Evolutionary conservation across 1,140 invertebrate genomes (phyloP).

Genomic region (Lasioglossum baleicum): DNA sequence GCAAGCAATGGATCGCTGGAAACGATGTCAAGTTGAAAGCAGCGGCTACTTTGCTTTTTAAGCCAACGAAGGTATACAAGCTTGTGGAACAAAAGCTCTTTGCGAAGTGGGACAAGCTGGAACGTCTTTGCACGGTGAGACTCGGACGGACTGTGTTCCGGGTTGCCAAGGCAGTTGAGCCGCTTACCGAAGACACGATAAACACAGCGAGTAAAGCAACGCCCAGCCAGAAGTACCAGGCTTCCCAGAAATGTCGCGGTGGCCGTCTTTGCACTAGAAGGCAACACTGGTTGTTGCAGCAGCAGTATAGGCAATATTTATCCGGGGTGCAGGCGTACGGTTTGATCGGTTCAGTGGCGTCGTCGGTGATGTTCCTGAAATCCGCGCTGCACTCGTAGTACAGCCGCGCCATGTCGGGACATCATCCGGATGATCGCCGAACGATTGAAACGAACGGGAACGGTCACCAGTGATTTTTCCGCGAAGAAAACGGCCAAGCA

Average conservation of each 20-base stretch:
- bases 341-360: slow-evolving; percentile 35
- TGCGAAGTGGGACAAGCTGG: too few species aligned
- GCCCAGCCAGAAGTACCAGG: slow-evolving; percentile 75
- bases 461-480: not conserved
- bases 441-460: not conserved
- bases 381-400: slow-evolving; percentile 66
- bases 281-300: slow-evolving; percentile 70
- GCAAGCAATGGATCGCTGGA: too few species aligned
- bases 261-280: slow-evolving; percentile 67
- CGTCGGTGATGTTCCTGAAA: slow-evolving; percentile 41
- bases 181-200: slow-evolving; percentile 68
- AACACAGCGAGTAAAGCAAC: slow-evolving; percentile 69
- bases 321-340: slow-evolving; percentile 60
- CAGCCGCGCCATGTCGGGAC: slow-evolving; percentile 60
- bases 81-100: too few species aligned
- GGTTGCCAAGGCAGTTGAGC: too few species aligned
- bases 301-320: slow-evolving; percentile 69
- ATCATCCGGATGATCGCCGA: not conserved
- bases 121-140: too few species aligned
- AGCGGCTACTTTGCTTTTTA: too few species aligned
- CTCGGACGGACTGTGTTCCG: too few species aligned
- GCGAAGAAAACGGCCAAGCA: not conserved
- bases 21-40: too few species aligned
- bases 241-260: slow-evolving; percentile 72
- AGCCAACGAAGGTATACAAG: too few species aligned